Conservation (phyloP, 35 echinoderm and acorn worm species). For the Chiridota heheva region DNA sequence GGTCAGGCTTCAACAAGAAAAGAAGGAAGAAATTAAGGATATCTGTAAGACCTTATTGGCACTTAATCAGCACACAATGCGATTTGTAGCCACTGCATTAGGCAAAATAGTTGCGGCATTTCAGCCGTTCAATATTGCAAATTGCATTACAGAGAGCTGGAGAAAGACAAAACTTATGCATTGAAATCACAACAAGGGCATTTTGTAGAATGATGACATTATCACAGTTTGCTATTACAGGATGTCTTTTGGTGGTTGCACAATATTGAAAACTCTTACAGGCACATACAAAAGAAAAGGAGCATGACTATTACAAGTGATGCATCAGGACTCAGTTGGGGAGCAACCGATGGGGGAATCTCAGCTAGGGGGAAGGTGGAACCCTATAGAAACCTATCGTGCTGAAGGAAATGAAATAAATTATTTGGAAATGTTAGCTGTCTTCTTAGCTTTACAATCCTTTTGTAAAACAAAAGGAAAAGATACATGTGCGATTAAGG, state of each 20-base stretch:
- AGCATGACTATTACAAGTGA: constrained; percentile 40
- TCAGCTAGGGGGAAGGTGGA: constrained; percentile 67
- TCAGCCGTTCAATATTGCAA: constrained; percentile 48
- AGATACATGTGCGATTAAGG: constrained; percentile 57
- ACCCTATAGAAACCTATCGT: constrained; percentile 10
- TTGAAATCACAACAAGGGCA: constrained; percentile 53
- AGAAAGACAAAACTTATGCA: constrained; percentile 68
- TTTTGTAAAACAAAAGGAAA: constrained; percentile 43
- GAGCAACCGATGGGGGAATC: constrained; percentile 41
- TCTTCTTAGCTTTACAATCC: constrained; percentile 36
- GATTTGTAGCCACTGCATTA: constrained; percentile 33
- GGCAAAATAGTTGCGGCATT: constrained; percentile 60
- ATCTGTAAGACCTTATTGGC: constrained; percentile 10
- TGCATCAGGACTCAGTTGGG: constrained; percentile 63
- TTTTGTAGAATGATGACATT: constrained; percentile 59
- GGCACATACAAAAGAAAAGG: constrained; percentile 30
- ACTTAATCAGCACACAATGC: constrained; percentile 11
- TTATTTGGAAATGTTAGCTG: constrained; percentile 58
- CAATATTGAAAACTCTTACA: constrained; percentile 21
- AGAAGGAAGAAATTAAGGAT: constrained; percentile 51
- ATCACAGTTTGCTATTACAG: constrained; percentile 29
- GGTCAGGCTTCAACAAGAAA: constrained; percentile 41
- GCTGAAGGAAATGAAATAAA: constrained; percentile 48
- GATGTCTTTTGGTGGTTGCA: constrained; percentile 72
- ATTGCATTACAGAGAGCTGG: constrained; percentile 65